Conservation (phyloP, 2,113 vertebrate genomes). For the Coptodon rendalli region DNA sequence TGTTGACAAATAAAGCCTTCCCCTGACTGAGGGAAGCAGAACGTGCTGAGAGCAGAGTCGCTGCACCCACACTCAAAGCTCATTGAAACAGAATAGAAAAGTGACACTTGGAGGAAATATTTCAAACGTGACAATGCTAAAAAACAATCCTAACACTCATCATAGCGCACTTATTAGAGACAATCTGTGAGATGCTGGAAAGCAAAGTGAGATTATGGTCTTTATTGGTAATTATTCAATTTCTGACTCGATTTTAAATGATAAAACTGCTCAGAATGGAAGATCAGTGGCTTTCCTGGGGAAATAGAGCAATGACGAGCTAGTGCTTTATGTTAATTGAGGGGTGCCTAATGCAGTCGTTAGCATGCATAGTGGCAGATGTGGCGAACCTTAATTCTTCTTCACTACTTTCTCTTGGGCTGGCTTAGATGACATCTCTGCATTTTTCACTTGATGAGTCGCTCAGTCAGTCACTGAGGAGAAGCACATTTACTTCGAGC, state of each 20-base stretch:
- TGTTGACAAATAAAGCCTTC: conserved; percentile 63
- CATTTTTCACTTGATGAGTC: conserved; percentile 52
- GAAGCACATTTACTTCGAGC: conserved; percentile 45
- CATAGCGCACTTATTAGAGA: conserved; percentile 13
- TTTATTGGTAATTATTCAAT: conserved; percentile 57
- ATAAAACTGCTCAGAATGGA: conserved; percentile 44
- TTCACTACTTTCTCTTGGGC: conserved; percentile 59
- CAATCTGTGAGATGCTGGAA: conserved; percentile 8
- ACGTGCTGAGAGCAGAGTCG: conserved; percentile 4
- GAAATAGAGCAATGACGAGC: conserved; percentile 54
- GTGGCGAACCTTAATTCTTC: conserved; percentile 54
- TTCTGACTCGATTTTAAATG: conserved; percentile 36
- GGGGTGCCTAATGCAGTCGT: conserved; percentile 62
- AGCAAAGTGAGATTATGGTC: conserved; percentile 49
- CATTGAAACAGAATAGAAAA: conserved; percentile 17
- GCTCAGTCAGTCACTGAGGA: conserved; percentile 34
- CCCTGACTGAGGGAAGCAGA: conserved; percentile 1
- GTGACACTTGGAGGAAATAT: conserved; percentile 39
- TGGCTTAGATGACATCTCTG: conserved; percentile 49
- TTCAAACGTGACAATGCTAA: conserved; percentile 22
- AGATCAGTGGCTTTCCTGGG: conserved; percentile 43
- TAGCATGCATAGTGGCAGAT: conserved; percentile 57
- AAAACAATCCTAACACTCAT: conserved; percentile 28
- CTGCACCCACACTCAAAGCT: background rate
- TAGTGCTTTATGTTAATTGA: conserved; percentile 62